Base-by-base conservation (phyloP, 2,888 invertebrate genomes). In the Luperina nickerlii region DNA sequence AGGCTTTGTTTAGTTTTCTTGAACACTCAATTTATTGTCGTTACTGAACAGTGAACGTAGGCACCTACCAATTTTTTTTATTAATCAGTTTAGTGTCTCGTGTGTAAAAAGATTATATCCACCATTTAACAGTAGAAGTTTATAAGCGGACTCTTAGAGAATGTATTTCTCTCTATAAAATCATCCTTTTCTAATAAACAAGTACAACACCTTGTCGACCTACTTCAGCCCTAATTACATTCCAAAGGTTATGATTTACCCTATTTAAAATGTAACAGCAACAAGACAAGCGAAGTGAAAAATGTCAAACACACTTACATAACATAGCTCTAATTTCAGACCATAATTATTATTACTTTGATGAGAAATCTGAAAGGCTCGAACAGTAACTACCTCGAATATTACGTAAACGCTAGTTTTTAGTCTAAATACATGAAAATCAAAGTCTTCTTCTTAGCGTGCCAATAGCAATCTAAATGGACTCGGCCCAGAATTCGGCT, bases 311-410 rank as follows among this genome's bases (percentile, higher is more conserved):
- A 67, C 74, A 72, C 66, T 62, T 62, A 38, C 20, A 27, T 27
- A 9, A 45, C 67, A 74, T 38, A 67, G 15, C 15, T 62, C 54
- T 75, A 73, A 84, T 75, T 81, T 66, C n/a, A 57, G 48, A 42
- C 20, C 4, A 51, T 32, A n/a, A n/a, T n/a, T n/a, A n/a, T 73
- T 78, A 73, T 75, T 81, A 84, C 69, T 84, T 77, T 70, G 48
- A 70, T n/a, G 54, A 68, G 60, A 68, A 80, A 38, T 38, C 65
- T 69, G 68, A 73, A 70, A 60, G 66, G 32, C 13, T 76, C 32
- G 0, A 75, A 72, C 57, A 38, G 62, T 78, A 70, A 75, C 78
- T 78, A 75, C 75, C 57, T 73, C 27, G n/a, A 45, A 75, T 60
- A 54, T 69, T 66, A 65, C 3, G 13, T n/a, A 18, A 6, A 27